These are phyloP conservation scores for Prunella fulvescens DNA, from an alignment of 2,113 vertebrate species.

Conservation along the genomic window DNA sequence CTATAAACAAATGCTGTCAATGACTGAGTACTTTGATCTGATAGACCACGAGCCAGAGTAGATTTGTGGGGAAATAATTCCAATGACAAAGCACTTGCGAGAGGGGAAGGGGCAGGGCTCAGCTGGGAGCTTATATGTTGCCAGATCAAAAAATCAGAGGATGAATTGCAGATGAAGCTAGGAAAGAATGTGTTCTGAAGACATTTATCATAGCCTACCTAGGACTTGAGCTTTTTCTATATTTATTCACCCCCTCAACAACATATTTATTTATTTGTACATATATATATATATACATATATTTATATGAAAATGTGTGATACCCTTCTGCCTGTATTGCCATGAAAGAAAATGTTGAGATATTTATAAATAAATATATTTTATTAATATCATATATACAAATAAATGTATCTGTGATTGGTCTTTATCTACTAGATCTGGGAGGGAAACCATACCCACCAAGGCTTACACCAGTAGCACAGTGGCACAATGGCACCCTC, in stretches of 20 bases:
- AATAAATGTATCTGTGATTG: neutral
- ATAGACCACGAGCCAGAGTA: neutral
- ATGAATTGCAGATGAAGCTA: neutral
- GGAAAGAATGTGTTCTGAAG: neutral
- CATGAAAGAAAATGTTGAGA: neutral
- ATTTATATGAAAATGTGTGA: neutral
- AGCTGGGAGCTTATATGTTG: neutral
- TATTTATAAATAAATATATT: neutral
- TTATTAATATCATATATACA: neutral
- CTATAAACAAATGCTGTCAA: slow-evolving; percentile 21
- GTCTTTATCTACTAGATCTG: neutral
- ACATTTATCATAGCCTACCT: neutral
- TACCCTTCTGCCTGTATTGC: neutral
- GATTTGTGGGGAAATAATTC: slow-evolving; percentile 14
- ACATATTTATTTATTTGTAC: neutral
- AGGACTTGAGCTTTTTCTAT: neutral
- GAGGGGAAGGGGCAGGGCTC: neutral
- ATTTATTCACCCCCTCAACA: neutral
- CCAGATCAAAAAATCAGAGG: neutral
- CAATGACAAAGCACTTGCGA: neutral
- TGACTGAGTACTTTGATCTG: slow-evolving; percentile 35
- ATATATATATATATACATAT: neutral
- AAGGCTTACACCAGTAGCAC: neutral
- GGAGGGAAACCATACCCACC: neutral
- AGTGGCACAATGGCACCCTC: slow-evolving; percentile 35